Conservation (phyloP, 2,113 vertebrate genomes). For the Elachura formosa region DNA sequence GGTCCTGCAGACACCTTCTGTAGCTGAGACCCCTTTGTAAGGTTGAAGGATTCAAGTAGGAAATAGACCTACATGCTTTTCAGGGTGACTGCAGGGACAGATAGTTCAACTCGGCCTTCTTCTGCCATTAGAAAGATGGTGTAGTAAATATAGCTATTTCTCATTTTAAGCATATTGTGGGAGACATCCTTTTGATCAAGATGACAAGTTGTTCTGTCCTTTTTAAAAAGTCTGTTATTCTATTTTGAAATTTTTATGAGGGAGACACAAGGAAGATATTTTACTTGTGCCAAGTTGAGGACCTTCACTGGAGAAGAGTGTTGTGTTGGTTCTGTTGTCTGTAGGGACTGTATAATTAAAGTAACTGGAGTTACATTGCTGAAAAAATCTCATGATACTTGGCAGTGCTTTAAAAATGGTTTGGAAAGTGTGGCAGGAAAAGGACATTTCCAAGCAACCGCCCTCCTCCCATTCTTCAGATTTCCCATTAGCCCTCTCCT, state of each 20-base stretch:
- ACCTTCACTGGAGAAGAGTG: neutral
- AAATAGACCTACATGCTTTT: neutral
- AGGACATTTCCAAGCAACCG: constrained; percentile 3
- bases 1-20: neutral
- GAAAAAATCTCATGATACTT: neutral
- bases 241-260: neutral
- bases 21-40: neutral
- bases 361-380: neutral
- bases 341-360: neutral
- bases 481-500: neutral
- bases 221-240: neutral
- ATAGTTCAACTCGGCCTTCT: neutral
- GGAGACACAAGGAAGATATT: neutral
- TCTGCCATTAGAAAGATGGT: neutral
- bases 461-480: neutral
- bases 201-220: neutral
- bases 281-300: neutral
- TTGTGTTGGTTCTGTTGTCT: neutral
- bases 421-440: neutral
- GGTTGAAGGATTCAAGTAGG: neutral
- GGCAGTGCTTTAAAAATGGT: neutral
- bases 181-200: neutral
- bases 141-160: neutral
- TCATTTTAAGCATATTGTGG: neutral
- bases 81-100: neutral